Base-by-base conservation (phyloP, 1,140 invertebrate species). In the Microplitis demolitor region DNA sequence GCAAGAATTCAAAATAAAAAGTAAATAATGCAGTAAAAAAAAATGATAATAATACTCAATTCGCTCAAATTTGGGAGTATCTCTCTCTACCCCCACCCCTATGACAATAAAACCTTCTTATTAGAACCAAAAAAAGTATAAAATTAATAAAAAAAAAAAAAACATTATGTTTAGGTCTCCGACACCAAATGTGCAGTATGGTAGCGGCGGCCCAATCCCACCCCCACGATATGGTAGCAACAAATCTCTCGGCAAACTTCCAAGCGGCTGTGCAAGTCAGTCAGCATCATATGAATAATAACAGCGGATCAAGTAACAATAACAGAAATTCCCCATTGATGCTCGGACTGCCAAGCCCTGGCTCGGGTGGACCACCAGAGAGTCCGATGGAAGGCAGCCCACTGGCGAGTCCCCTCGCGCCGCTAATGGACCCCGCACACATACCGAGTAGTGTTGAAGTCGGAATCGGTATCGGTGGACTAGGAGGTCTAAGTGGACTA, bases 111-210 rank as follows among this genome's bases (percentile, higher is more conserved):
- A 45, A 45, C 39, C 39, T 45, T 24, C 24, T 24, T 24, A 1
- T 24, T 45, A 3, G 6, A 9, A 45, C 0, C 39, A 45, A 45
- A 45, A 9, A 45, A 45, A 45, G 6, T 58, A 45, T 66, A 51
- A 39, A 67, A 58, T 53, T 68, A 67, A 66, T 11, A n/a, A 51
- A 16, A 0, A 31, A 73, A 60, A 58, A 45, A 16, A 50, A 64
- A 37, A 66, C n/a, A n/a, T 33, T 63, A n/a, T 14, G 8, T 77
- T 4, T 77, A 88, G 91, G 91, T 71, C 83, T 93, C 24, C 87
- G 92, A 62, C 92, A 93, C 76, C 92, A 93, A 80, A 92, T 93
- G 91, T 91, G 89, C 82, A 90, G 89, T 81, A 91, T 92, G 90
- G 91, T 91, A 11, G 91, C 91, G 6, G 91, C 91, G 16, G 90